Evolutionary conservation across 2,888 invertebrate genomes (phyloP), one percentile per base, ranked within the genome.

Genomic region (Thysanoteuthis rhombus): DNA sequence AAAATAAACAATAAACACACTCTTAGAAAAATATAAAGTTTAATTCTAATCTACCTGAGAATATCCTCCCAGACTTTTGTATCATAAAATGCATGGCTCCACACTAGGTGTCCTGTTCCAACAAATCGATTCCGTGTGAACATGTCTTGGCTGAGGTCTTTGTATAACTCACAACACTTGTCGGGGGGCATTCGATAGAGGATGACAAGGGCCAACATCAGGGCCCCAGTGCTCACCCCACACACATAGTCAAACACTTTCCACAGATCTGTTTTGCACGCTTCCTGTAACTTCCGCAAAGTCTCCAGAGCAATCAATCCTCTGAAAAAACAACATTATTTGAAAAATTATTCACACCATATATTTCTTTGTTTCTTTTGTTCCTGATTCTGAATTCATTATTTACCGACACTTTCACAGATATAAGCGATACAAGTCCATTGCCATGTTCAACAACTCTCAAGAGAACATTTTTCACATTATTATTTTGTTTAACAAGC

Each of bases 11-110:
- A n/a, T n/a, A n/a, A n/a, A n/a, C n/a, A n/a, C n/a, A n/a, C n/a
- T n/a, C 22, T 91, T 91, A n/a, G 10, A 38, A 32, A 58, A 93
- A 52, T 47, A 3, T 28, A 5, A 75, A 42, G 28, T 12, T n/a
- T 75, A 1, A 42, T n/a, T 40, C 32, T 39, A 39, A 94, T 95
- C 95, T 96, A 97, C 96, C 98, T 98, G 92, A 99, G 97, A 96
- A 98, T 97, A 94, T 98, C 97, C 97, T 99, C 98, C 98, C 98
- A 99, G 32, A 98, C 97, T 0, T 97, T 97, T 0, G 99, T 98
- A 96, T 99, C 98, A 97, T 99, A 99, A 97, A 98, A 99, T 0
- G 98, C 98, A 96, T 99, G 98, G 94, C 98, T 98, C 98, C 98
- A 98, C n/a, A 99, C 98, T 93, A 99, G 97, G 94, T 98, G 96